Base-by-base conservation (phyloP, 2,797 vertebrate species). In the Malurus leucopterus region DNA sequence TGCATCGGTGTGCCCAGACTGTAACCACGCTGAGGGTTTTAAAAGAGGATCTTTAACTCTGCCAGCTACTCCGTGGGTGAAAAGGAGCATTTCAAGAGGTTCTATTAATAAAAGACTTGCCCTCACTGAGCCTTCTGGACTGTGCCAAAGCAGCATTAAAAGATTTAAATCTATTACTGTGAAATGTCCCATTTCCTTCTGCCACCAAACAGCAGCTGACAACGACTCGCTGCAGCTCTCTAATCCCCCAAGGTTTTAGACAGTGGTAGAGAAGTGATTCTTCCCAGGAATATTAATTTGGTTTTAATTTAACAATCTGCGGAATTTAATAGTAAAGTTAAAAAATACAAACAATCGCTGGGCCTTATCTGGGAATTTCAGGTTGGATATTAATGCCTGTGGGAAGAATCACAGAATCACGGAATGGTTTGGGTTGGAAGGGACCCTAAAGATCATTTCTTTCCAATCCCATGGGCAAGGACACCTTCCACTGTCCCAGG, bases 161-260 rank as follows among this genome's bases (percentile, higher is more conserved):
- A 92, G 94, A 93, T 92, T 95, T 94, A 88, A 75, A 76, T 93
- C 92, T 92, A 59, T 94, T 94, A 91, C 63, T 91, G 74, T 3
- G 36, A 49, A 72, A 69, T 89, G 95, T 74, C 86, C 79, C 76
- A 14, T 84, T 92, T 85, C 58, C 69, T 89, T 41, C 84, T 92
- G 84, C 47, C 34, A 7, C 32, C 78, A 69, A 80, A 65, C 26
- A 71, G 82, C 50, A 22, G 82, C 74, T 15, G 41, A 22, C 4
- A 43, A 19, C 2, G 32, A 38, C 55, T 63, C 0, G 2, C 62
- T 47, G 61, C 32, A 13, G 77, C 68, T 92, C 17, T 0, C 4
- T 86, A 84, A 92, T 65, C 69, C 62, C 58, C 51, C 40, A 5
- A 12, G 91, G 47, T 51, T 90, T 85, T 32, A 71, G 47, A 53